Percentiles rank a stretch among this genome's conserved stretches.
Evolutionary conservation across 2,888 invertebrate species (phyloP).

Genomic region (Netelia fuscicornis): DNA sequence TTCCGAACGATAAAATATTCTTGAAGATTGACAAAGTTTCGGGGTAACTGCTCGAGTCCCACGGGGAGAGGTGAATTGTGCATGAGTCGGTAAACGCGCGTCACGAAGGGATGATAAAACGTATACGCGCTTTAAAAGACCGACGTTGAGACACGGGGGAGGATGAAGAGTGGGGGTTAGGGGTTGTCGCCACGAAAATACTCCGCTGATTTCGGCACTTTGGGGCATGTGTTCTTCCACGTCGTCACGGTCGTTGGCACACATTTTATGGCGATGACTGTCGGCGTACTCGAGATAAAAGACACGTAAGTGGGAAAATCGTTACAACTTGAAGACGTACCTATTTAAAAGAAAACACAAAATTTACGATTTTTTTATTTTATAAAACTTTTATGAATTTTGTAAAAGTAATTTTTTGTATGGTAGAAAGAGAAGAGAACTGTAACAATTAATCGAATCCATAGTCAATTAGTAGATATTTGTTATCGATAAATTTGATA

Average conservation of each 20-base stretch:
- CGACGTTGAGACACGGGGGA: neutral
- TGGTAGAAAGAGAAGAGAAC: no score
- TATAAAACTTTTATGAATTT: no score
- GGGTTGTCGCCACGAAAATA: slow-evolving; percentile 17
- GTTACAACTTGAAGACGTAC: neutral
- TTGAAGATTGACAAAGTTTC: slow-evolving; percentile 66
- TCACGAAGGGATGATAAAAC: slow-evolving; percentile 49
- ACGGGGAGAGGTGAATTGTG: slow-evolving; percentile 44
- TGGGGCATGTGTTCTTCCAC: neutral
- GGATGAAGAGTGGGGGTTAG: neutral
- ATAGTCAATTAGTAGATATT: no score
- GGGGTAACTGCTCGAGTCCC: slow-evolving; percentile 48
- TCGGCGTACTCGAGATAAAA: neutral
- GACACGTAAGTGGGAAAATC: neutral
- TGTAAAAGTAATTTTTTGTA: no score
- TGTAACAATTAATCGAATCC: no score
- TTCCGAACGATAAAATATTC: slow-evolving; percentile 65
- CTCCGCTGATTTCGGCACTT: slow-evolving; percentile 48
- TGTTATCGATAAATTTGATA: no score
- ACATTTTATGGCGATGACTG: slow-evolving; percentile 8
- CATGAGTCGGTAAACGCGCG: slow-evolving; percentile 52
- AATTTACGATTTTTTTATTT: no score
- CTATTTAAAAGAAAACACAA: no score
- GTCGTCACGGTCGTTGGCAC: slow-evolving; percentile 8
- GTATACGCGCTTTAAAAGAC: slow-evolving; percentile 31